Evolutionary conservation across 1,140 invertebrate species (phyloP), one percentile per base, ranked within the genome.

Genomic region (Drosophila rhopaloa): DNA sequence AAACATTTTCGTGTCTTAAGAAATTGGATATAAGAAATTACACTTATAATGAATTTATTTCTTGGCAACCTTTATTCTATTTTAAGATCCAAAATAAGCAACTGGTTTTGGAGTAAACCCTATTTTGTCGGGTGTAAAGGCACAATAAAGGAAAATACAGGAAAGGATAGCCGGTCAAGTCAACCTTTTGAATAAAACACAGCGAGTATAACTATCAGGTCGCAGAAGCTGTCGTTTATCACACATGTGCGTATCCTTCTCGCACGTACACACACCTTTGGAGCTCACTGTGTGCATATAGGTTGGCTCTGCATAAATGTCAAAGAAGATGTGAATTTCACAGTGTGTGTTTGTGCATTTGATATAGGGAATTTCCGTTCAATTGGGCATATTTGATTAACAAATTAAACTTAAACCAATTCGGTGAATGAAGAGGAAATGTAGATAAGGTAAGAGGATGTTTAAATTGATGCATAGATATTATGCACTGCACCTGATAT

Each of bases 191-290:
- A 47, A 43, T 41, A 67, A 76, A 76, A 71, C 74, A 76, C 73
- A 63, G 53, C 74, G 71, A 78, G 76, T 77, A 78, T 77, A 58
- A 77, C 74, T 78, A 74, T 78, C 76, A 59, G 46, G 60, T 62
- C 58, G 67, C 63, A 53, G 65, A 60, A 63, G 47, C 53, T 63
- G 74, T 63, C 76, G 76, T 77, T 78, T 78, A 78, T 78, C 76
- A 78, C 65, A 75, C 71, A 75, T 19, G 40, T 58, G 55, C 14
- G 27, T 50, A 54, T 38, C 47, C 46, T 68, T 53, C 41, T 32
- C 27, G 24, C 37, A 51, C 37, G 51, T 53, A 41, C n/a, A 40
- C 13, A 19, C 53, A 66, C 72, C 62, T 76, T 59, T 55, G 8
- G 24, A 7, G 38, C 55, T 53, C 40, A 76, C 43, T 76, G 66